Conservation (phyloP, 2,797 vertebrate genomes). For the Silurus aristotelis region DNA sequence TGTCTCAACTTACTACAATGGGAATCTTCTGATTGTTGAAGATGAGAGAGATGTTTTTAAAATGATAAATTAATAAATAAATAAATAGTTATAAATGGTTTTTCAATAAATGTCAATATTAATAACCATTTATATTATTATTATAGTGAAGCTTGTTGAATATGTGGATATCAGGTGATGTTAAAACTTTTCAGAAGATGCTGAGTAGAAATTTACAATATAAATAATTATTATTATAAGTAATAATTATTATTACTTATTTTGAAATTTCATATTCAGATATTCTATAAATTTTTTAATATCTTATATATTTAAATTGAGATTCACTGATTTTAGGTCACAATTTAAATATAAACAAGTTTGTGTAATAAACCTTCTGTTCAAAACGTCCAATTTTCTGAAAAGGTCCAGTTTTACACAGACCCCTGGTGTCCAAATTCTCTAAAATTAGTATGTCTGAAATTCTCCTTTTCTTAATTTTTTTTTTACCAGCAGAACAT, state of each 20-base stretch:
- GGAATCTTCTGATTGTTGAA: not conserved
- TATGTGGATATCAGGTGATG: not conserved
- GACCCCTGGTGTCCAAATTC: not conserved
- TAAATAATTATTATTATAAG: too few relatives aligned
- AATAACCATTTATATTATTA: not conserved
- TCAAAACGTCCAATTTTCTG: not conserved
- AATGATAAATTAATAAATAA: too few relatives aligned
- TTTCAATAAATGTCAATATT: not conserved
- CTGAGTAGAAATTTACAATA: not conserved
- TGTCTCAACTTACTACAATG: not conserved
- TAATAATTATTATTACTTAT: too few relatives aligned
- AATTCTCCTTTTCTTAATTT: not conserved
- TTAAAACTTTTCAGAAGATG: not conserved
- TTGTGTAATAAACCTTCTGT: not conserved
- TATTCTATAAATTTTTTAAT: too few relatives aligned
- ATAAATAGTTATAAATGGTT: too few relatives aligned
- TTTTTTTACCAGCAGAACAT: not conserved
- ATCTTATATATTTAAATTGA: too few relatives aligned
- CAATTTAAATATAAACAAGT: not conserved
- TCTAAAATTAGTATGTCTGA: too few relatives aligned
- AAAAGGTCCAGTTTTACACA: not conserved
- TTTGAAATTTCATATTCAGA: too few relatives aligned
- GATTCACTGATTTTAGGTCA: not conserved
- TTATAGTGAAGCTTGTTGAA: not conserved
- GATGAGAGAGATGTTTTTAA: not conserved